A percentile compares a stretch with the other conserved stretches of the same genome.
phyloP scores from a whole-genome alignment of 2,888 invertebrate species.

The Drosophila nr. perissopoda region DNA sequence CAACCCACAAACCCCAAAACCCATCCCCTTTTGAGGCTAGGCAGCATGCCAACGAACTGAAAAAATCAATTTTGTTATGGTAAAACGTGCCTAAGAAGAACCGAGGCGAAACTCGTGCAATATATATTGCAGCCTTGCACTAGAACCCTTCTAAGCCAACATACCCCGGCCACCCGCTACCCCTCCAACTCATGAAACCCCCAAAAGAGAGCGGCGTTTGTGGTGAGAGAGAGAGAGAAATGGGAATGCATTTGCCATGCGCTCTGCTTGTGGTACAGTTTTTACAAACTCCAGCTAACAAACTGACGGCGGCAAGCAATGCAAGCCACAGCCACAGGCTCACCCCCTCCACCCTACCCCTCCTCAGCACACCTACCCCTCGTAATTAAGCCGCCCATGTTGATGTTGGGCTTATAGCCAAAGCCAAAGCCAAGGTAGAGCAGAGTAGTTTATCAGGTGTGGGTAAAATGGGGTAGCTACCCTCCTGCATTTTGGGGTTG shows the following conservation, averaged over 20 bases:
- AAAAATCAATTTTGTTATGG: slow-evolving; percentile 70
- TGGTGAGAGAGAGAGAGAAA: slow-evolving; percentile 10
- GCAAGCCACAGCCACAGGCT: slow-evolving; percentile 16
- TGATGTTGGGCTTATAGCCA: slow-evolving; percentile 60
- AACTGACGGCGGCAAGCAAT: slow-evolving; percentile 35
- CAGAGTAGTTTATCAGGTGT: slow-evolving; percentile 5
- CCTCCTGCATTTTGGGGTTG: slow-evolving; percentile 39
- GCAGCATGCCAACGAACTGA: slow-evolving; percentile 79
- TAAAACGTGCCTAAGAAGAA: slow-evolving; percentile 78
- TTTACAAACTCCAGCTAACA: slow-evolving; percentile 66
- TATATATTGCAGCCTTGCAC: slow-evolving; percentile 82
- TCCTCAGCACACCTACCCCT: neutral
- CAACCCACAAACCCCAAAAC: no score
- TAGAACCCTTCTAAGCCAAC: slow-evolving; percentile 52
- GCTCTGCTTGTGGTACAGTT: slow-evolving; percentile 74
- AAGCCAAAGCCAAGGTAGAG: slow-evolving; percentile 64
- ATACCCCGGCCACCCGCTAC: slow-evolving; percentile 3
- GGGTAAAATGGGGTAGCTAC: neutral
- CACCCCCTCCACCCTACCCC: neutral
- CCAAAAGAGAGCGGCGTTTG: slow-evolving; percentile 8
- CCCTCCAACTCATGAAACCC: neutral
- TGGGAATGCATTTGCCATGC: slow-evolving; percentile 71
- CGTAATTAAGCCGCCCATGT: slow-evolving; percentile 15
- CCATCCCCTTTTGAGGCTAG: slow-evolving; percentile 23
- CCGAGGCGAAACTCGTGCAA: slow-evolving; percentile 71